Evolutionary conservation across 2,888 invertebrate genomes (phyloP), one percentile per base, ranked within the genome.

Genomic region (Ectemnius lituratus): DNA sequence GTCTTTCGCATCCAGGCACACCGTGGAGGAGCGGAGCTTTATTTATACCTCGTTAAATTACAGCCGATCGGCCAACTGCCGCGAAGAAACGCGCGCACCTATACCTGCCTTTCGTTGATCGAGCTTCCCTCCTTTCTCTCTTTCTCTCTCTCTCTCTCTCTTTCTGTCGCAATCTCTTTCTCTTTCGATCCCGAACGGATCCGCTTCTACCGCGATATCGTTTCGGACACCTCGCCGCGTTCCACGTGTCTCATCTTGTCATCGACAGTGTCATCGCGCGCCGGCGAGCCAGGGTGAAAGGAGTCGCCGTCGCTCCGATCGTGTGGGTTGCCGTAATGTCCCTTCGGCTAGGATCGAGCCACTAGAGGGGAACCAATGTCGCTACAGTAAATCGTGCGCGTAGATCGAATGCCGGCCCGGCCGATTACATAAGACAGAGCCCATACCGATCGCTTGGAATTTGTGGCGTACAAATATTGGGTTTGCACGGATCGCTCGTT

Each of bases 11-110:
- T 76, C 73, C 58, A 71, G 66, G 68, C 62, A 64, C 72, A 66
- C 73, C 65, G 67, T 71, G 67, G 69, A 37, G 37, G 37, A 75
- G 73, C 78, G 66, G 23, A 75, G 76, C 81, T 88, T 87, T 87
- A 88, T 88, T 88, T 88, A 86, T 87, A 85, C 84, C 87, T 87
- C 87, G 87, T 88, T 88, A 88, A 89, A 89, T 88, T 88, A 89
- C 84, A 83, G 85, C 85, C 84, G 85, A 88, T 89, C 86, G 84
- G 75, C 85, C 84, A 86, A 84, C 85, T 80, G 81, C 79, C 78
- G 79, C 70, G 74, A 77, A 80, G 72, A 75, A 72, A 70, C 73
- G 68, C 80, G 57, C 70, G 63, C 64, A 57, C 73, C 56, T 67
- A 37, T 37, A 37, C 37, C 37, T 69, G 63, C 70, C 56, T 70